These are phyloP conservation scores for Plagodis pulveraria DNA, from an alignment of 2,888 invertebrate species.

Conservation along the genomic window DNA sequence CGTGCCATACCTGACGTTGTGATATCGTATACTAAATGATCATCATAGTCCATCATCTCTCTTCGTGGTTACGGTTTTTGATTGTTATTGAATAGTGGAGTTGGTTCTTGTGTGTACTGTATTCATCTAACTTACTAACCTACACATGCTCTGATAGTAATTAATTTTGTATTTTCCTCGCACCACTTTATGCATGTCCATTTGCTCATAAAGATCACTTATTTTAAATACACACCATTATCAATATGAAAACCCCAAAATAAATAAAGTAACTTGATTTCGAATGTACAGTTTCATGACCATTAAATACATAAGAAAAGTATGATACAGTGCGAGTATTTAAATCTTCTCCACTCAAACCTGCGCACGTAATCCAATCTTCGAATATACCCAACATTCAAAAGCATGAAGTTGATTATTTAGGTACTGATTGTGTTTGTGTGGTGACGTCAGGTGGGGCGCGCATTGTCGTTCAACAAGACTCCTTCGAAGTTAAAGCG, in stretches of 20 bases:
- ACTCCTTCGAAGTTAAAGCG: conserved; percentile 97
- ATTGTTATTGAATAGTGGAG: conserved; percentile 25
- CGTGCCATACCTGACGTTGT: conserved; percentile 48
- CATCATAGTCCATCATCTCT: conserved; percentile 31
- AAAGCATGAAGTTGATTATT: not conserved
- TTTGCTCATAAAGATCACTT: no score
- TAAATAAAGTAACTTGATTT: no score
- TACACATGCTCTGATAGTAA: not conserved
- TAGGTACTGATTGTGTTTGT: not conserved
- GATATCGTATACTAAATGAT: conserved; percentile 29
- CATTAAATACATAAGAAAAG: no score
- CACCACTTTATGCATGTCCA: conserved; percentile 1
- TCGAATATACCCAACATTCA: not conserved
- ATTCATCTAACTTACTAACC: conserved; percentile 26
- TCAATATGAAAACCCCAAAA: no score
- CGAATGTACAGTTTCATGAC: no score
- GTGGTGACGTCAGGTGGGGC: conserved; percentile 87
- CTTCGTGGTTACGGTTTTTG: conserved; percentile 26
- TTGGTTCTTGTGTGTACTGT: conserved; percentile 32
- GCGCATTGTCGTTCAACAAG: conserved; percentile 98
- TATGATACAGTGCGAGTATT: no score
- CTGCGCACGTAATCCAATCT: not conserved
- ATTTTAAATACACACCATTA: no score
- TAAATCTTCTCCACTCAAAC: no score
- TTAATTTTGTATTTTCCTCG: not conserved